phyloP scores from a whole-genome alignment of 2,113 vertebrate genomes.

The Gobio gobio region DNA sequence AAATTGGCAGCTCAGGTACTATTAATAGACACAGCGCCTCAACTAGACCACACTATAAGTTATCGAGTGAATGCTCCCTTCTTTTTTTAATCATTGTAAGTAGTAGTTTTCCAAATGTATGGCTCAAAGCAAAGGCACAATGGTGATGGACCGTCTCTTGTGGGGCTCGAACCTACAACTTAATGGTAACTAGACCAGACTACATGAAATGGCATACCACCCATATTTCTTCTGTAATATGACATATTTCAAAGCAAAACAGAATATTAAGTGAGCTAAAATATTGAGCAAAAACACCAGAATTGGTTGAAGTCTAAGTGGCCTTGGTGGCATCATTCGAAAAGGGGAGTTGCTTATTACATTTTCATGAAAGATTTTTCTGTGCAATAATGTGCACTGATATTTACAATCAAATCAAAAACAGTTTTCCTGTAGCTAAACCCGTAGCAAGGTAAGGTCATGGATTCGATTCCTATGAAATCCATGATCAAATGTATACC shows the following conservation, averaged over 20 bases:
- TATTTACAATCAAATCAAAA: neutral
- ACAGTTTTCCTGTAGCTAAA: neutral
- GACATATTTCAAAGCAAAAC: neutral
- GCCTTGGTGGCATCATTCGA: too few species aligned
- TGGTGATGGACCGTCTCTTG: neutral
- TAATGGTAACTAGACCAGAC: neutral
- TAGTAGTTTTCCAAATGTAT: neutral
- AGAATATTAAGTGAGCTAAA: neutral
- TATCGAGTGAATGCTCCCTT: neutral
- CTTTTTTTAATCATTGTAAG: neutral
- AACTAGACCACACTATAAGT: neutral
- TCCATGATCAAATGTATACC: neutral
- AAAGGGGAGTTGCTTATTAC: neutral
- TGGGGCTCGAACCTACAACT: neutral
- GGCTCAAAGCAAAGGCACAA: neutral
- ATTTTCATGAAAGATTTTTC: neutral
- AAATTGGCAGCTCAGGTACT: constrained; percentile 60
- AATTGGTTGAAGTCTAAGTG: too few species aligned
- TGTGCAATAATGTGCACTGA: neutral
- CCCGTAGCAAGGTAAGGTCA: neutral
- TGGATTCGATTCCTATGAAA: neutral
- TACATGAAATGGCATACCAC: neutral
- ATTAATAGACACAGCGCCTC: neutral
- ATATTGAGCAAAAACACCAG: too few species aligned
- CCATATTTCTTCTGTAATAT: neutral